A percentile compares a stretch with the other conserved stretches of the same genome.
phyloP scores from a whole-genome alignment of 2,888 invertebrate genomes.

The Drosophila limbata region DNA sequence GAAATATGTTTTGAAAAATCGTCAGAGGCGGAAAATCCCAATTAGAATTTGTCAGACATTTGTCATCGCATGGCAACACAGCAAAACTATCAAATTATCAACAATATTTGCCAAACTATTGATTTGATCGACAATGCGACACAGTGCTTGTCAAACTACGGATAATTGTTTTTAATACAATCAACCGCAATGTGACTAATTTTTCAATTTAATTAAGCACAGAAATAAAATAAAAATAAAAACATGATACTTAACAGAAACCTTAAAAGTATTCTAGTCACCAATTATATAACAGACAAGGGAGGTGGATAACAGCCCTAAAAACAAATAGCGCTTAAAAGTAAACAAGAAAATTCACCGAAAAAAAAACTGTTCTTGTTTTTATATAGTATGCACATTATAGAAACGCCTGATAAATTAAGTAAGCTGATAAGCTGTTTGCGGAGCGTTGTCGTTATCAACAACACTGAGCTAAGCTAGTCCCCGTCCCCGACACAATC shows the following conservation, averaged over 20 bases:
- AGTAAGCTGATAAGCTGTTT: slow-evolving; percentile 31
- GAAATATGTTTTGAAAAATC: slow-evolving; percentile 24
- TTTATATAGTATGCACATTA: slow-evolving; percentile 11
- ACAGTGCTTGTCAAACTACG: slow-evolving; percentile 6
- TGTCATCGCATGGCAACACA: slow-evolving; percentile 31
- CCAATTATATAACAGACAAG: slow-evolving; percentile 29
- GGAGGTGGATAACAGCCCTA: slow-evolving; percentile 18
- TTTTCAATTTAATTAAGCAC: slow-evolving; percentile 46
- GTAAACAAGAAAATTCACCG: slow-evolving; percentile 47
- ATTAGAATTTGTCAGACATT: slow-evolving; percentile 56
- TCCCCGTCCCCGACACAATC: slow-evolving; percentile 1
- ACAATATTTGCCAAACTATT: slow-evolving; percentile 40
- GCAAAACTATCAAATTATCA: slow-evolving; percentile 4
- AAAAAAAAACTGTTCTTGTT: slow-evolving; percentile 16
- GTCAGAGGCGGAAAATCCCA: slow-evolving; percentile 61
- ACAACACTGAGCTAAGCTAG: slow-evolving; percentile 2
- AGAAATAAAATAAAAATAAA: slow-evolving; percentile 8
- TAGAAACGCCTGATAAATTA: slow-evolving; percentile 36
- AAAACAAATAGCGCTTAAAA: slow-evolving; percentile 38
- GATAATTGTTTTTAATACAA: not conserved
- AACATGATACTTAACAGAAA: slow-evolving; percentile 25
- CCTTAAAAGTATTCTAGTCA: slow-evolving; percentile 31
- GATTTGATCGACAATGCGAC: slow-evolving; percentile 31
- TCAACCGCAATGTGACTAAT: slow-evolving; percentile 19
- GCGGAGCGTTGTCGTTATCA: slow-evolving; percentile 7